Percentiles rank a stretch among this genome's conserved stretches.
phyloP scores from a whole-genome alignment of 2,797 vertebrate species.

The Tadarida brasiliensis region DNA sequence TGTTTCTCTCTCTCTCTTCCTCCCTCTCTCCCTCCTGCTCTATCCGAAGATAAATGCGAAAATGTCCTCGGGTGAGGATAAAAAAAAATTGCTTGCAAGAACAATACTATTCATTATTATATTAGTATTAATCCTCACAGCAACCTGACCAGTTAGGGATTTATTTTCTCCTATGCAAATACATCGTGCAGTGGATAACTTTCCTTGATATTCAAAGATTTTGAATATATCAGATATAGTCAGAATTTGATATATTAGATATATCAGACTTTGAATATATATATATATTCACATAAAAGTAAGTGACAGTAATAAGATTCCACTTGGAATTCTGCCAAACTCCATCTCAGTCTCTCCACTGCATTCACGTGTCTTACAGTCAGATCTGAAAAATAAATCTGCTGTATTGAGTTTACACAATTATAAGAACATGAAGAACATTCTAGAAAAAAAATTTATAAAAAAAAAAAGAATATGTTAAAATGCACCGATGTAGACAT shows the following conservation, averaged over 20 bases:
- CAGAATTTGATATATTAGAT: too few relatives aligned
- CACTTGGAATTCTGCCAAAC: background rate
- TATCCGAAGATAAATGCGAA: too few relatives aligned
- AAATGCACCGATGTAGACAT: constrained; percentile 35
- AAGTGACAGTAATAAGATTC: background rate
- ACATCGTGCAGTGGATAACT: background rate
- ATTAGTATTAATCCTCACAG: background rate
- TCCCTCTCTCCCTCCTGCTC: too few relatives aligned
- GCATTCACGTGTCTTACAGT: background rate
- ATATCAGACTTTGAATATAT: background rate
- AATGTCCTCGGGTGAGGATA: too few relatives aligned
- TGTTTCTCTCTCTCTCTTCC: too few relatives aligned
- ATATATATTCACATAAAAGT: background rate
- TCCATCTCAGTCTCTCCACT: background rate
- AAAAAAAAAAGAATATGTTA: background rate
- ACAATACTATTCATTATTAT: background rate
- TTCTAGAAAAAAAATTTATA: background rate
- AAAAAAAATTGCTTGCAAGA: background rate
- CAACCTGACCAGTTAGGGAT: background rate
- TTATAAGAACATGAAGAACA: background rate
- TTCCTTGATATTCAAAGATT: background rate
- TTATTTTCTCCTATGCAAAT: background rate
- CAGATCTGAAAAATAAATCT: background rate
- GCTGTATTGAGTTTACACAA: background rate
- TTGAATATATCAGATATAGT: background rate